Evolutionary conservation across 1,140 invertebrate species (phyloP).

Genomic region (Stegodyphus dumicola): DNA sequence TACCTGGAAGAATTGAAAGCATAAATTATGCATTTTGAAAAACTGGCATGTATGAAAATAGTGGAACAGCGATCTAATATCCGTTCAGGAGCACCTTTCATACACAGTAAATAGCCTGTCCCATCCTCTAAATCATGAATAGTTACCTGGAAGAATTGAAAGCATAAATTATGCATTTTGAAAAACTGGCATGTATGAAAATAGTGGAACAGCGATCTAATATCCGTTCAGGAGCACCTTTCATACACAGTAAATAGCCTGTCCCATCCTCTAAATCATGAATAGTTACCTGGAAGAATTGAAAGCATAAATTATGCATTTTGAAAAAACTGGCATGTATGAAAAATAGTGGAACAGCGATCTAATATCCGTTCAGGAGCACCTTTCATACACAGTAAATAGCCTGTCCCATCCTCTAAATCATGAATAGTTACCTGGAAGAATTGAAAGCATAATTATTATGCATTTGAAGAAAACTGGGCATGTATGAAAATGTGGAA

Average conservation of each 20-base stretch:
- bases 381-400: slow-evolving; percentile 65
- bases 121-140: slow-evolving; percentile 65
- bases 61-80: slow-evolving; percentile 69
- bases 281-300: slow-evolving; percentile 71
- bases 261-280: slow-evolving; percentile 63
- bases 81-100: slow-evolving; percentile 67
- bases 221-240: slow-evolving; percentile 67
- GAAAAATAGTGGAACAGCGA: slow-evolving; percentile 70
- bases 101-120: slow-evolving; percentile 61
- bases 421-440: slow-evolving; percentile 69
- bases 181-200: slow-evolving; percentile 68
- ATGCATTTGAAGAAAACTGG: too few species aligned
- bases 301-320: too few species aligned
- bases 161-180: too few species aligned
- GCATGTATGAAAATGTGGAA: too few species aligned
- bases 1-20: too few species aligned
- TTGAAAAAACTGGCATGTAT: too few species aligned
- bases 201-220: slow-evolving; percentile 70
- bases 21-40: too few species aligned
- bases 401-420: slow-evolving; percentile 48
- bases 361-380: slow-evolving; percentile 67
- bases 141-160: slow-evolving; percentile 69
- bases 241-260: slow-evolving; percentile 63
- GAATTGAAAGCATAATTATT: slow-evolving; percentile 72
- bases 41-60: slow-evolving; percentile 72